Evolutionary conservation across 1,140 invertebrate genomes (phyloP).

Genomic region (Hestina assimilis): DNA sequence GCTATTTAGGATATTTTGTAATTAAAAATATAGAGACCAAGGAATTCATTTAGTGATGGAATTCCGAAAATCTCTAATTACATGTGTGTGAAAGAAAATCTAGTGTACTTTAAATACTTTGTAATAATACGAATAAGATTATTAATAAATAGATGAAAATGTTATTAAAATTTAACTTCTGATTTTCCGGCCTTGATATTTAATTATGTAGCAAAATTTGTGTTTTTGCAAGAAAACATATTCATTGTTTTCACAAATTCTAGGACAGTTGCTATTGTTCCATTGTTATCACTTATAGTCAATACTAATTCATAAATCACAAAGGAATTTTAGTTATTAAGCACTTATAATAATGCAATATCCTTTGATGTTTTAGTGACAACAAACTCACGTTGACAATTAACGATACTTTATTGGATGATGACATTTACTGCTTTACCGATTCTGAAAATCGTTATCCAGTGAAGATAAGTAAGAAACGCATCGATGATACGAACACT

Average conservation of each 20-base stretch:
- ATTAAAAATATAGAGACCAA: no score
- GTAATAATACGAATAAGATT: no score
- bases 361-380: constrained; percentile 34
- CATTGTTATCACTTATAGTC: background rate
- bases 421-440: constrained; percentile 60
- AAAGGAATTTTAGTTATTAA: background rate
- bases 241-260: background rate
- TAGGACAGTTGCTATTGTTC: constrained; percentile 1
- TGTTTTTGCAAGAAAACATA: background rate
- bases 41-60: no score
- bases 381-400: constrained; percentile 44
- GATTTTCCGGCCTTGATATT: background rate
- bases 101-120: no score
- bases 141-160: no score
- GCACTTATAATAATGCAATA: no score
- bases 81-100: no score
- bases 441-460: constrained; percentile 58
- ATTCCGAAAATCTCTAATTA: no score
- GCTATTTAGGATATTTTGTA: no score
- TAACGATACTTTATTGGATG: constrained; percentile 40
- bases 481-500: constrained; percentile 26
- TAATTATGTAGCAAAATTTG: no score
- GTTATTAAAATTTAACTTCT: no score
- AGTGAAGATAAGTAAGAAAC: constrained; percentile 36
- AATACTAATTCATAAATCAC: background rate